A percentile compares a stretch with the other conserved stretches of the same genome.
Evolutionary conservation across 2,888 invertebrate species (phyloP).

Genomic region (Drosophila kokeensis): DNA sequence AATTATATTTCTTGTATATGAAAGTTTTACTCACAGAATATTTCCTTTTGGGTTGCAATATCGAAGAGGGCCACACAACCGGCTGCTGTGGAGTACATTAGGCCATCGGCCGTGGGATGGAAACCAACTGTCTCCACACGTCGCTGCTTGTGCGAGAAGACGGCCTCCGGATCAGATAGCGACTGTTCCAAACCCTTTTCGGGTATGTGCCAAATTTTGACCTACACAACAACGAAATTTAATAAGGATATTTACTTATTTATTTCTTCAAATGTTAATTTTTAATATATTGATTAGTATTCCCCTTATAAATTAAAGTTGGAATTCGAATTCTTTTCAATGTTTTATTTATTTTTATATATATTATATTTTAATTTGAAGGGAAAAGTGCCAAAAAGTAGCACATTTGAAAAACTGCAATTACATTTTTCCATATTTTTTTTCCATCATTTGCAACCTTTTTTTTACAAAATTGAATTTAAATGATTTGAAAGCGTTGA

Average conservation of each 20-base stretch:
- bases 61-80: constrained; percentile 95
- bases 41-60: constrained; percentile 92
- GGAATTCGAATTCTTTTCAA: background rate
- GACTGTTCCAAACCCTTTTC: constrained; percentile 92
- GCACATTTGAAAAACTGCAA: background rate
- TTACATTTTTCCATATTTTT: background rate
- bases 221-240: constrained; percentile 85
- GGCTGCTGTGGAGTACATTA: constrained; percentile 94
- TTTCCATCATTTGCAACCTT: background rate
- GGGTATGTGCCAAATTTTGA: constrained; percentile 96
- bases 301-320: background rate
- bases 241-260: background rate
- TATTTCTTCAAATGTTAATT: background rate
- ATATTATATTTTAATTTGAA: background rate
- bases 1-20: background rate
- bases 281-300: background rate
- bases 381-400: background rate
- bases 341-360: too few species aligned
- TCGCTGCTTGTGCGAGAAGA: constrained; percentile 92
- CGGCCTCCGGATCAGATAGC: constrained; percentile 91
- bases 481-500: background rate
- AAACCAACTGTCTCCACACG: constrained; percentile 95
- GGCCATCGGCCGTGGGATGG: constrained; percentile 95
- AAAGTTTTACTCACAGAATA: constrained; percentile 88
- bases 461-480: background rate